Percentiles rank a stretch among this genome's conserved stretches.
These are phyloP conservation scores for Mycteria americana DNA, from an alignment of 2,797 vertebrate species.

Conservation along the genomic window DNA sequence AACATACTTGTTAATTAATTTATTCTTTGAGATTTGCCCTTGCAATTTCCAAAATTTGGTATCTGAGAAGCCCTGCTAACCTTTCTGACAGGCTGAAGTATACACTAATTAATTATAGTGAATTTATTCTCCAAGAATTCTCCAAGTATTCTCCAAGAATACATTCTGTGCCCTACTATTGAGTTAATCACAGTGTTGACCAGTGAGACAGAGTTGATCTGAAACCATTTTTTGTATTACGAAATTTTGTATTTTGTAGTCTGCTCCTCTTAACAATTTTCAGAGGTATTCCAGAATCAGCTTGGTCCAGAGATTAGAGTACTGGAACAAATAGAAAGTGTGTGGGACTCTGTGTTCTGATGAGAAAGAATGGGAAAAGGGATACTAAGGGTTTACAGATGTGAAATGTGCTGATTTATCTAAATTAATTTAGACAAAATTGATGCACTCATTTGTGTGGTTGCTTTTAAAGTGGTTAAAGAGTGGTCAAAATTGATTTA, in stretches of 20 bases:
- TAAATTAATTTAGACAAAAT: constrained; percentile 55
- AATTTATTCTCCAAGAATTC: neutral
- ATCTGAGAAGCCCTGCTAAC: neutral
- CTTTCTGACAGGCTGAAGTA: neutral
- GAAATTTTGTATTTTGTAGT: neutral
- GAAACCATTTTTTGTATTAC: neutral
- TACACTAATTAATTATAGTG: neutral
- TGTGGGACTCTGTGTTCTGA: neutral
- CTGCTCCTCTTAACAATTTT: neutral
- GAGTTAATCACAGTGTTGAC: neutral
- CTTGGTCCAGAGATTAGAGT: neutral
- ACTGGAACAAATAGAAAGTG: neutral
- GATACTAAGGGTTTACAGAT: neutral
- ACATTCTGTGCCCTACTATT: neutral
- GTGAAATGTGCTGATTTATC: constrained; percentile 42
- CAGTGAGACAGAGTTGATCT: neutral
- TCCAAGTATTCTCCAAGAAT: neutral
- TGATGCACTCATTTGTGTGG: constrained; percentile 36
- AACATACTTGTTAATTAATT: neutral
- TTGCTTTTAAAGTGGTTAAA: constrained; percentile 51
- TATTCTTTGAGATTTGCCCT: neutral
- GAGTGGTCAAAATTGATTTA: constrained; percentile 60
- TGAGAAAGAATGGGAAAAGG: neutral
- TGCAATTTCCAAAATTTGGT: neutral
- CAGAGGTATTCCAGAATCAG: neutral